Conservation (phyloP, 2,113 vertebrate genomes). For the Ailuropoda melanoleuca region DNA sequence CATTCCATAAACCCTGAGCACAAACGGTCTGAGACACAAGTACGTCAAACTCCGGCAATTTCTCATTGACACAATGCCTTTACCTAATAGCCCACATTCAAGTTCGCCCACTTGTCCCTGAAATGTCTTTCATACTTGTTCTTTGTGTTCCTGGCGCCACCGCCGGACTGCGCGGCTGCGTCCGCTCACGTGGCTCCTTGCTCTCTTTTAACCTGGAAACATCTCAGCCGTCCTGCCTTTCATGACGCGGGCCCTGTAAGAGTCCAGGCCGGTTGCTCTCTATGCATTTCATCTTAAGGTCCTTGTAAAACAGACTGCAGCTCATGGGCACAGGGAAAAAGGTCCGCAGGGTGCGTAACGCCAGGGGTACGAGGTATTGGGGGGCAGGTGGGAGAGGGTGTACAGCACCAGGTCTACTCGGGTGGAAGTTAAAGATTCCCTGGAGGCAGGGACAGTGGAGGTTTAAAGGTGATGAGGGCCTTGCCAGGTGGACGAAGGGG, state of each 20-base stretch:
- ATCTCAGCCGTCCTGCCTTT: background rate
- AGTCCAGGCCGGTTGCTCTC: background rate
- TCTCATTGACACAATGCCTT: background rate
- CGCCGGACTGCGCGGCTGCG: accelerated
- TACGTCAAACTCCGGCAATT: background rate
- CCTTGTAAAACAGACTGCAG: background rate
- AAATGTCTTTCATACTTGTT: background rate
- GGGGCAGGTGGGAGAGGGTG: accelerated
- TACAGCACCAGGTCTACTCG: accelerated
- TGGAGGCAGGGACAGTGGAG: background rate
- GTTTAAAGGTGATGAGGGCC: background rate
- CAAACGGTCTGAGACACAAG: background rate
- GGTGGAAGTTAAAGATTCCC: background rate
- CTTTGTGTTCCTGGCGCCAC: background rate
- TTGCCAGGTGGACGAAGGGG: background rate
- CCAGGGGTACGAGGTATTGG: too few species aligned
- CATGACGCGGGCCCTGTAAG: background rate
- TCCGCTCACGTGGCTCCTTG: background rate
- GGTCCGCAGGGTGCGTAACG: accelerated
- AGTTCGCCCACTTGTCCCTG: background rate
- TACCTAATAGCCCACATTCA: background rate
- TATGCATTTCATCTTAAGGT: background rate
- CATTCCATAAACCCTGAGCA: background rate
- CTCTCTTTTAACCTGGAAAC: background rate
- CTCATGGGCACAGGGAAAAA: background rate